Evolutionary conservation across 1,140 invertebrate genomes (phyloP), one percentile per base, ranked within the genome.

Genomic region (Heliconius hewitsoni): DNA sequence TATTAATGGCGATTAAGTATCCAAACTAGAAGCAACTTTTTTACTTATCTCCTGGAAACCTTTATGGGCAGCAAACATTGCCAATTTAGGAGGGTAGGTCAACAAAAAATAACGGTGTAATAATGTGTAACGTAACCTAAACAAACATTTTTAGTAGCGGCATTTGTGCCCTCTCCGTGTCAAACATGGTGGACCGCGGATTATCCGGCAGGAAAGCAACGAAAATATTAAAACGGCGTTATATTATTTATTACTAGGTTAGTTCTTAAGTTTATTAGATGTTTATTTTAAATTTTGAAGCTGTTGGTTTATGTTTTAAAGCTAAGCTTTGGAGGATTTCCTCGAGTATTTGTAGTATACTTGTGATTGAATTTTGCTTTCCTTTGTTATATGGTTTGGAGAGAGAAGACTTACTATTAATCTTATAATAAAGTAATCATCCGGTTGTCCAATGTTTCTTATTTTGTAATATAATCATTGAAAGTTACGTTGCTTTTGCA

Each of bases 91-190:
- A 76, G 77, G 60, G 74, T 74, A 77, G 72, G 83, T 83, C 84
- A 83, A 84, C 87, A 84, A 85, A 88, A 86, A 84, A 84, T 82
- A 86, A 83, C 79, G 80, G 73, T 81, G 81, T 87, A 86, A 86
- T 88, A 86, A 86, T 85, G 82, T 86, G 86, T 88, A 86, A 86
- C 83, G 81, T 81, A 84, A 86, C 88, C 89, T 87, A 89, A 89
- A 85, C 85, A 87, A 89, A 90, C 87, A 87, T 71, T 73, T 84
- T 86, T 87, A 90, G 87, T 87, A 81, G 86, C 83, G 74, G 81
- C 82, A 77, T 88, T 88, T 87, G 84, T 82, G 70, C 70, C 27
- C 70, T 37, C 27, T 86, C 83, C 86, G 88, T 90, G 88, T 87
- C 85, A 81, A 84, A 89, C 83, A 89, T 83, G 77, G 77, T 82